Evolutionary conservation across 2,797 vertebrate species (phyloP), one percentile per base, ranked within the genome.

Genomic region (Hypotaenidia philippensis): DNA sequence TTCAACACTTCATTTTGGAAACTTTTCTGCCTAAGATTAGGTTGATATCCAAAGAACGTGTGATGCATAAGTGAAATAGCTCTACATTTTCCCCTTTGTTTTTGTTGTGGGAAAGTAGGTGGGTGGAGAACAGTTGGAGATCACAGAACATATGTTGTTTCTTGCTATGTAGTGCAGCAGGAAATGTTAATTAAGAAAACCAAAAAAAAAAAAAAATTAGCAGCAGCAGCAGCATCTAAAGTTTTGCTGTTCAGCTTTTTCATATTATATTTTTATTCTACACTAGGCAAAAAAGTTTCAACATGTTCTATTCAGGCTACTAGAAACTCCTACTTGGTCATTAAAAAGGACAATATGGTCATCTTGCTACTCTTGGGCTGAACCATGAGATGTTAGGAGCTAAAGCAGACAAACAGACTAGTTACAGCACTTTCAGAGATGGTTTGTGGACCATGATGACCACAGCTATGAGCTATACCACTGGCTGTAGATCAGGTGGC

Each of bases 71-170:
- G 7, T 63, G n/a, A 80, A 68, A 88, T 49, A 81, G 6, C 20
- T 74, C 14, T 87, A 38, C 19, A 44, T 63, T 59, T 53, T 8
- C 17, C 23, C 31, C 8, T 87, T 79, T 83, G 13, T 79, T 94
- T 93, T 70, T 74, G 29, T 77, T 77, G 20, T 80, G 44, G 44
- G 17, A 87, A 92, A 77, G 36, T 66, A 87, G 10, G 68, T 89
- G n/a, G 47, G 60, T 53, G 52, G 44, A 64, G 71, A 93, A 74
- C 66, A 87, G 66, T 66, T 79, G 70, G 74, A 94, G 38, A 12
- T 93, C 83, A 59, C n/a, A 69, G 85, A 95, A 53, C 70, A 70
- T 84, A 79, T 38, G 44, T 29, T 91, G 34, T 77, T 92, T 78
- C 88, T 92, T 60, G 45, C n/a, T 56, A n/a, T 40, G 32, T 27